These are phyloP conservation scores for Apostichopus californicus DNA, from an alignment of 35 echinoderm and acorn worm genomes.

Conservation along the genomic window DNA sequence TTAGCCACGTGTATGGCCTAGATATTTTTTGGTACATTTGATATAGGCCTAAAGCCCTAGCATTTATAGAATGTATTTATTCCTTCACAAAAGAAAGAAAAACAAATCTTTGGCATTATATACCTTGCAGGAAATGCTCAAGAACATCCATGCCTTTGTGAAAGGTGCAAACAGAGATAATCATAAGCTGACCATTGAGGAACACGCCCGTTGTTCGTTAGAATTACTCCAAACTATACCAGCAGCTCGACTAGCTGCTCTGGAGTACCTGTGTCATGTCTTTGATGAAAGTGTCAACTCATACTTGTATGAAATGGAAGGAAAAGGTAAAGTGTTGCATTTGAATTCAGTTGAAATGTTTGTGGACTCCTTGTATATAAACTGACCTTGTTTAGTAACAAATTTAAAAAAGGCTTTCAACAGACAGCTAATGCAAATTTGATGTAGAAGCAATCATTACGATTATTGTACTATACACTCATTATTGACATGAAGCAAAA, in stretches of 20 bases:
- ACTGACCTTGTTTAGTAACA: too few species aligned
- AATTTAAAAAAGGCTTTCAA: too few species aligned
- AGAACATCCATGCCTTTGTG: constrained; percentile 85
- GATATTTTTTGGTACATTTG: too few species aligned
- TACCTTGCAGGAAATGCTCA: constrained; percentile 74
- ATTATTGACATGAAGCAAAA: background rate
- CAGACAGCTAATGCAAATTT: too few species aligned
- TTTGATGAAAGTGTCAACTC: constrained; percentile 98
- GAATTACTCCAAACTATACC: constrained; percentile 88
- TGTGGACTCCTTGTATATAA: too few species aligned
- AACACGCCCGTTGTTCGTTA: constrained; percentile 88
- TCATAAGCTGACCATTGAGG: constrained; percentile 90
- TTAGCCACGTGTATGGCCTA: too few species aligned
- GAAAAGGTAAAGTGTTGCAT: constrained; percentile 68
- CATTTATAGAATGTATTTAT: too few species aligned
- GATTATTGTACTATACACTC: too few species aligned
- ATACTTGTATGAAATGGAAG: constrained; percentile 91
- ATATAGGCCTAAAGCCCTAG: too few species aligned
- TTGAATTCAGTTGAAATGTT: background rate
- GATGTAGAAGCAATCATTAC: too few species aligned
- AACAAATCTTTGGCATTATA: too few species aligned
- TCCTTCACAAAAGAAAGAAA: too few species aligned
- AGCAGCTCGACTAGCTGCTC: constrained; percentile 80
- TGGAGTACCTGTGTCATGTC: constrained; percentile 92
- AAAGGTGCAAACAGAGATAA: constrained; percentile 75